These are phyloP conservation scores for Rhopalosiphum nymphaeae DNA, from an alignment of 2,888 invertebrate species.

Conservation along the genomic window DNA sequence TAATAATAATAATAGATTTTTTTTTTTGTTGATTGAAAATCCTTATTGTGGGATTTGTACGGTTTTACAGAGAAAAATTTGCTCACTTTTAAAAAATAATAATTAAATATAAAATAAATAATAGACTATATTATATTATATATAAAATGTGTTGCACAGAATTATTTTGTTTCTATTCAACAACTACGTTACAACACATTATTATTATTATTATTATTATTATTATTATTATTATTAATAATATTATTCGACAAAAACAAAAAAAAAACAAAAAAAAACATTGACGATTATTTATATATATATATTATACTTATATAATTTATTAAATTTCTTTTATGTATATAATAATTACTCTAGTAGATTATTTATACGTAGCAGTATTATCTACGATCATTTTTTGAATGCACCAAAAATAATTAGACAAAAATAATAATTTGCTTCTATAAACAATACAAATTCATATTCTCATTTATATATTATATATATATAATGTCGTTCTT, in stretches of 20 bases:
- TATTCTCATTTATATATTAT: slow-evolving; percentile 52
- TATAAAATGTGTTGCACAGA: slow-evolving; percentile 29
- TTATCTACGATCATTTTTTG: slow-evolving; percentile 54
- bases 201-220: slow-evolving; percentile 51
- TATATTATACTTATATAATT: slow-evolving; percentile 28
- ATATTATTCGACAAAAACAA: slow-evolving; percentile 29
- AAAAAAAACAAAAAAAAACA: slow-evolving; percentile 22
- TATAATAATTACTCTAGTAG: slow-evolving; percentile 48
- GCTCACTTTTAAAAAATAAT: slow-evolving; percentile 54
- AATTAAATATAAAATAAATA: slow-evolving; percentile 45
- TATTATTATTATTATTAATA: slow-evolving; percentile 29
- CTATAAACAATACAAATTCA: slow-evolving; percentile 42
- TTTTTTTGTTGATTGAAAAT: slow-evolving; percentile 25
- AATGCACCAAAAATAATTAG: slow-evolving; percentile 61
- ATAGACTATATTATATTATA: slow-evolving; percentile 50
- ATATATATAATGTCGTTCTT: slow-evolving; percentile 51
- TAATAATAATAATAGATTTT: slow-evolving; percentile 28
- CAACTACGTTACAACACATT: slow-evolving; percentile 36
- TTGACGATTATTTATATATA: slow-evolving; percentile 34
- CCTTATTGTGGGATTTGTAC: background rate
- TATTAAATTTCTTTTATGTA: slow-evolving; percentile 53
- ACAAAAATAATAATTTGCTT: slow-evolving; percentile 57
- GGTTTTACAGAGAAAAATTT: slow-evolving; percentile 63
- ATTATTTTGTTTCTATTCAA: slow-evolving; percentile 49
- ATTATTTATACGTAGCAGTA: slow-evolving; percentile 18